phyloP scores from a whole-genome alignment of 1,140 invertebrate genomes.

The Acromyrmex charruanus region DNA sequence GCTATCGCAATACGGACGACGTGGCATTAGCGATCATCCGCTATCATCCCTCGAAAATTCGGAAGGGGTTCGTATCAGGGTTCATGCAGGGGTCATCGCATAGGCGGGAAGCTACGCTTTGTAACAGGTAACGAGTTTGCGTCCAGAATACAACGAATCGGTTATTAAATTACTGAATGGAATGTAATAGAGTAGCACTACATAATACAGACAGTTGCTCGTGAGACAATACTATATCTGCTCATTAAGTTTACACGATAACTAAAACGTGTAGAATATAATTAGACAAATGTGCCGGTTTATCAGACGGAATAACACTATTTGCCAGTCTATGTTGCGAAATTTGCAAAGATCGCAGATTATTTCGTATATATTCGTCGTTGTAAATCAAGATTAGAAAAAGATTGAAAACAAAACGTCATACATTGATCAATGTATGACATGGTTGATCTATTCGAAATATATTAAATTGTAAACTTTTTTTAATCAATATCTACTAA shows the following conservation, averaged over 20 bases:
- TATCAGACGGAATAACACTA: constrained; percentile 3
- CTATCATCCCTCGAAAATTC: constrained; percentile 69
- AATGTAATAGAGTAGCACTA: constrained; percentile 31
- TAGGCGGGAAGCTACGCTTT: constrained; percentile 26
- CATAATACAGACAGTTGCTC: constrained; percentile 2
- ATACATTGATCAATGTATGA: no score
- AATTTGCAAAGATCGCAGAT: not conserved
- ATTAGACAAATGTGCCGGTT: not conserved
- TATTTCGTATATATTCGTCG: not conserved
- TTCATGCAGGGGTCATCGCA: constrained; percentile 44
- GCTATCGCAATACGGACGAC: constrained; percentile 57
- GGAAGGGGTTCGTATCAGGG: constrained; percentile 42
- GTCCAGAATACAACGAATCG: constrained; percentile 24
- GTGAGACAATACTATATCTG: constrained; percentile 25
- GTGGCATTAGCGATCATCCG: constrained; percentile 56
- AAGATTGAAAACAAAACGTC: not conserved
- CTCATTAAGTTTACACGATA: constrained; percentile 38
- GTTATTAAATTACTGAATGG: constrained; percentile 52
- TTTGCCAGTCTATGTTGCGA: not conserved
- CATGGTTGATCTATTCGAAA: not conserved
- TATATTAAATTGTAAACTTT: not conserved
- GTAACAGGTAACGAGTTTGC: constrained; percentile 57
- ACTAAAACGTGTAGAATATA: not conserved
- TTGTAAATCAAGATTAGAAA: not conserved
- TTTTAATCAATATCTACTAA: not conserved